Evolutionary conservation across 2,797 vertebrate genomes (phyloP), one percentile per base, ranked within the genome.

Genomic region (Natrix natrix): DNA sequence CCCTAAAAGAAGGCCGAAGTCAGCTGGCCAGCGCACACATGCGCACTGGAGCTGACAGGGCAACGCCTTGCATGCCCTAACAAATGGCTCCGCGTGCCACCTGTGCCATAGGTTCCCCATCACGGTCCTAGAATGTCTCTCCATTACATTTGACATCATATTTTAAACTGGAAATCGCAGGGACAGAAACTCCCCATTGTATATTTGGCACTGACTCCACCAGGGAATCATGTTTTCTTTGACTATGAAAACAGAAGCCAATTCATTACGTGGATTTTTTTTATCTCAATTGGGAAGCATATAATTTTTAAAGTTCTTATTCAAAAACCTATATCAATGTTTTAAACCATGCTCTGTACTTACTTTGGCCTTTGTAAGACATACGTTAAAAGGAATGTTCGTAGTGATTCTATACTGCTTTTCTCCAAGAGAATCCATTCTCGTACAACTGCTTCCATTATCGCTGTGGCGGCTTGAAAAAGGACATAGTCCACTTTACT

Each of bases 401-500:
- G 97, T 60, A 99, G 98, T 12, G 99, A 99, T 96, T 99, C 99
- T 0, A 99, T 99, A 97, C 98, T 99, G 96, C 97, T 98, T 97
- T 99, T 99, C 96, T 99, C 99, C 98, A 99, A 97, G 91, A 99
- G 98, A 96, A 99, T 98, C 99, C 99, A 99, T 97, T 99, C 99
- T 94, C 99, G 98, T 92, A 99, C 99, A 96, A 99, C 99, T 0
- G 99, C 99, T 98, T 99, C 99, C 99, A 99, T 99, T 97, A 99
- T 97, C 48, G 99, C 99, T 2, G 99, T 99, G 96, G 99, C 99
- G 69, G 99, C 99, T 98, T 99, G 99, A 96, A 99, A 99, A 97
- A 99, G 98, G 96, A 99, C 99, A 96, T 99, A 99, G 96, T 99
- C 99, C 98, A 99, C 99, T 97, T 99, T 99, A 97, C 99, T 99